Conservation (phyloP, 2,797 vertebrate genomes). For the Mormyrus proboscirostris region DNA sequence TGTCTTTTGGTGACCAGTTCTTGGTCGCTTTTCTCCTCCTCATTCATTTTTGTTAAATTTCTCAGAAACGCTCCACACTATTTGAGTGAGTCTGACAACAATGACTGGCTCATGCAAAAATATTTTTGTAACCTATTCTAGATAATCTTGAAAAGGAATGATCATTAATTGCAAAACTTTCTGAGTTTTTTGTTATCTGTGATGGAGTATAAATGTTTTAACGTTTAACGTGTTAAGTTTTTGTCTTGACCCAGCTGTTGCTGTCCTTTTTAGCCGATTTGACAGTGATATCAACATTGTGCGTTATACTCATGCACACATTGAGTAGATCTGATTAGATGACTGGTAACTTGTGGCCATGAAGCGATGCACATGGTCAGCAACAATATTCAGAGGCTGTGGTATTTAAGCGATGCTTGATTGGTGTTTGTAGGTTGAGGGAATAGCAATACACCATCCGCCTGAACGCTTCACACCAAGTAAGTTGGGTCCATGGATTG, state of each 20-base stretch:
- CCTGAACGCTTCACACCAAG: background rate
- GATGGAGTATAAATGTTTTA: background rate
- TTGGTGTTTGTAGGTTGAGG: background rate
- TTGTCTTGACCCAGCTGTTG: background rate
- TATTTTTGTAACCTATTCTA: background rate
- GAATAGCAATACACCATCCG: background rate
- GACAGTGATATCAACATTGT: too few species aligned
- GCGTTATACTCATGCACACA: background rate
- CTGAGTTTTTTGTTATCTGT: background rate
- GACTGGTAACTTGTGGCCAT: background rate
- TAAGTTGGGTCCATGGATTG: background rate
- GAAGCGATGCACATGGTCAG: background rate
- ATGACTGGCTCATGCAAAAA: background rate
- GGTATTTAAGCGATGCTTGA: background rate
- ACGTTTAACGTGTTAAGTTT: background rate
- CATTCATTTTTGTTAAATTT: background rate
- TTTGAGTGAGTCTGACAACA: background rate
- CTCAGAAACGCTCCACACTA: background rate
- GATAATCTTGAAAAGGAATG: background rate
- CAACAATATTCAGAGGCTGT: background rate
- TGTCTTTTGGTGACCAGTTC: background rate
- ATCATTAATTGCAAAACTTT: background rate
- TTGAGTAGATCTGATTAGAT: background rate
- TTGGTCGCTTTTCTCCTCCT: background rate
- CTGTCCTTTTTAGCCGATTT: background rate